Conservation (phyloP, 2,888 invertebrate genomes). For the Diarsia rubi region DNA sequence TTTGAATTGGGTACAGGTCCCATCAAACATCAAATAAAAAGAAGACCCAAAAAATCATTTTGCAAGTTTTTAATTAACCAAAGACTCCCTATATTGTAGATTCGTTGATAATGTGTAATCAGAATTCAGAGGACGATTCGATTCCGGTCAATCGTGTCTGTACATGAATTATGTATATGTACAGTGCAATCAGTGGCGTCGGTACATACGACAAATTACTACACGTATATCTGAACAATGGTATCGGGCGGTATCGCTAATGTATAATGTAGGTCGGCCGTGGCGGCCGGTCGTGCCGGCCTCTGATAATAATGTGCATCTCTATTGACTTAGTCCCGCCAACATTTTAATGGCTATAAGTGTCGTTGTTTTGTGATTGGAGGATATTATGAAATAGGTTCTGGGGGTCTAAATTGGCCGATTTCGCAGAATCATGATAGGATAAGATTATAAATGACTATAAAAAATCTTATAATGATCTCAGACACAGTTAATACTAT, state of each 20-base stretch:
- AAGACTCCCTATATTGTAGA: constrained; percentile 60
- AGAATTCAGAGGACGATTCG: constrained; percentile 57
- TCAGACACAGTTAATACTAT: too few species aligned
- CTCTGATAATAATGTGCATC: constrained; percentile 58
- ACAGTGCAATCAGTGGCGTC: constrained; percentile 63
- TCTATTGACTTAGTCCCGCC: constrained; percentile 49
- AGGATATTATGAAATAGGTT: not conserved
- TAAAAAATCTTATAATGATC: too few species aligned
- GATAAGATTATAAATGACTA: not conserved
- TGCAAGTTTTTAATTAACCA: constrained; percentile 58
- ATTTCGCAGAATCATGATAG: not conserved
- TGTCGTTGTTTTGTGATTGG: constrained; percentile 13
- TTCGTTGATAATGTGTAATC: constrained; percentile 53
- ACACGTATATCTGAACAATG: constrained; percentile 69
- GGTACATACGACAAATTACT: constrained; percentile 63
- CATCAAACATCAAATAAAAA: constrained; percentile 26
- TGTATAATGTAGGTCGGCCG: constrained; percentile 60
- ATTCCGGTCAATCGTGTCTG: constrained; percentile 60
- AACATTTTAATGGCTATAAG: constrained; percentile 30
- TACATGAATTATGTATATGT: constrained; percentile 69
- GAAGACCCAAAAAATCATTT: constrained; percentile 21
- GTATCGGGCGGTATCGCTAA: constrained; percentile 58
- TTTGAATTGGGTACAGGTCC: not conserved
- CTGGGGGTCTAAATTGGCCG: too few species aligned
- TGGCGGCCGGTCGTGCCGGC: too few species aligned